These are phyloP conservation scores for Ladona fulva DNA, from an alignment of 1,140 invertebrate genomes.

Conservation along the genomic window DNA sequence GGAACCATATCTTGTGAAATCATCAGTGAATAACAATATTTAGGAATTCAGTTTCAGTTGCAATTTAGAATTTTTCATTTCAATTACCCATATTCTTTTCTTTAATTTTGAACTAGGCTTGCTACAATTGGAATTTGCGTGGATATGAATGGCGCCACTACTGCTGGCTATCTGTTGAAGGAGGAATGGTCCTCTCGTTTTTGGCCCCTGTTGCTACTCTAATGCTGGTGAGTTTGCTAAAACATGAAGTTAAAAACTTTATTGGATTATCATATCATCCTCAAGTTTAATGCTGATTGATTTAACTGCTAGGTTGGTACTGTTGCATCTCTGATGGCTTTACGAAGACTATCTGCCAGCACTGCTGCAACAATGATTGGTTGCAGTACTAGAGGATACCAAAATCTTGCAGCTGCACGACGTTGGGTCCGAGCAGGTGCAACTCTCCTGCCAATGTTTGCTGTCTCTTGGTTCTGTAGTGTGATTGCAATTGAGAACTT, in stretches of 20 bases:
- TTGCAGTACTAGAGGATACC: slow-evolving; percentile 31
- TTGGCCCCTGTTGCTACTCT: slow-evolving; percentile 56
- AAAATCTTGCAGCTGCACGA: slow-evolving; percentile 34
- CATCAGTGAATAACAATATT: too few species aligned
- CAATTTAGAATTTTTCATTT: too few species aligned
- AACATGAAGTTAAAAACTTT: neutral
- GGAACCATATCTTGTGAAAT: too few species aligned
- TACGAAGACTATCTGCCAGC: slow-evolving; percentile 31
- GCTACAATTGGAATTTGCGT: slow-evolving; percentile 48
- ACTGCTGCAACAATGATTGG: slow-evolving; percentile 36
- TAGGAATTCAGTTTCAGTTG: too few species aligned
- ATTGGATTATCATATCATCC: neutral
- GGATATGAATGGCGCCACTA: slow-evolving; percentile 59
- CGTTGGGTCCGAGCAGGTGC: slow-evolving; percentile 44
- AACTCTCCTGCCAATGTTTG: slow-evolving; percentile 48
- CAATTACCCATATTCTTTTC: slow-evolving; percentile 19
- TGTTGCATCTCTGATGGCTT: slow-evolving; percentile 32
- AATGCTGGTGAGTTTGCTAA: slow-evolving; percentile 42
- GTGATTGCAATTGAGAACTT: slow-evolving; percentile 58
- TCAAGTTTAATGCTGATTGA: neutral
- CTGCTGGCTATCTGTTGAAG: slow-evolving; percentile 62
- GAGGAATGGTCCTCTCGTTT: slow-evolving; percentile 60
- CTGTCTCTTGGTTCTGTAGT: slow-evolving; percentile 57
- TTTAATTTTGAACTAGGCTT: slow-evolving; percentile 38
- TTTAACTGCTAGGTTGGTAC: slow-evolving; percentile 34